These are phyloP conservation scores for Megalops cyprinoides DNA, from an alignment of 2,797 vertebrate species.

Conservation along the genomic window DNA sequence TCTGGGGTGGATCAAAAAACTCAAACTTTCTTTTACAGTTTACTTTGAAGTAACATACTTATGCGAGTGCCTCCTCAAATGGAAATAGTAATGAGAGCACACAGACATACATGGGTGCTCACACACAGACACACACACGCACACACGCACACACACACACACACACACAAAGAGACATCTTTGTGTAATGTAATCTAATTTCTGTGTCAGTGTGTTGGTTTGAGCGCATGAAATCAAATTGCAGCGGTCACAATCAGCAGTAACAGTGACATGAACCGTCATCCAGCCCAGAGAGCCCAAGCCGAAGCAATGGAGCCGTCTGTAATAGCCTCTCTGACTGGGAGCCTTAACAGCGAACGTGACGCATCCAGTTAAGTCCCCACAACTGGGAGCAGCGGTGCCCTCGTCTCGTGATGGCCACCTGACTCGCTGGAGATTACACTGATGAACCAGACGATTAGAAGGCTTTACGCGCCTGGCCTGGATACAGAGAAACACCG, in stretches of 20 bases:
- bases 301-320: background rate
- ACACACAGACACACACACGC: background rate
- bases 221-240: background rate
- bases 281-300: background rate
- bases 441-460: background rate
- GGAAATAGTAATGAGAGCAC: background rate
- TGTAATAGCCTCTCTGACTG: background rate
- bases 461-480: background rate
- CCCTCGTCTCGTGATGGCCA: background rate
- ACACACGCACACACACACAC: slow-evolving; percentile 24
- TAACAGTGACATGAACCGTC: background rate
- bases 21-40: background rate
- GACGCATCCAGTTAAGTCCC: background rate
- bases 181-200: background rate
- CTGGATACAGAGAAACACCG: background rate
- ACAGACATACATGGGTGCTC: background rate
- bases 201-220: background rate
- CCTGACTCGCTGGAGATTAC: background rate
- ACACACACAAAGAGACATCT: slow-evolving; percentile 50
- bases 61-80: background rate
- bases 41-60: no score
- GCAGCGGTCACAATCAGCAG: slow-evolving; percentile 58
- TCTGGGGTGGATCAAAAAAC: background rate
- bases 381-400: background rate
- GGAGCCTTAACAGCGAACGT: background rate